A percentile compares a stretch with the other conserved stretches of the same genome.
Conservation (phyloP, 2,797 vertebrate species). For the Nyctalus aviator region DNA sequence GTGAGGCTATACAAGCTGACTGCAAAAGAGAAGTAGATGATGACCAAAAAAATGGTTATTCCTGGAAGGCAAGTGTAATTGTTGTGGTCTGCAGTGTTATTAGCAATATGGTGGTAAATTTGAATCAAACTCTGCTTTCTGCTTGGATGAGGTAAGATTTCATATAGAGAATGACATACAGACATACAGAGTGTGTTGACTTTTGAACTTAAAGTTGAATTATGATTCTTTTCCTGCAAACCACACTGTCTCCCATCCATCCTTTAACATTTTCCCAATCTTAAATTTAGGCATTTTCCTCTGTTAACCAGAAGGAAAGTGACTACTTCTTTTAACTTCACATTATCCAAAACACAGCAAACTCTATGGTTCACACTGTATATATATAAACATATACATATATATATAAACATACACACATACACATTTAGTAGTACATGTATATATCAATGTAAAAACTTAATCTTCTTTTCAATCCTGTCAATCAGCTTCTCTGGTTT, state of each 20-base stretch:
- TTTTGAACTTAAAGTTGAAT: background rate
- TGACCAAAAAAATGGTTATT: too few species aligned
- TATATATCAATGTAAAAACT: background rate
- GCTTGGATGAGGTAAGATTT: too few species aligned
- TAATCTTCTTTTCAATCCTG: background rate
- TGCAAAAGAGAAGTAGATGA: too few species aligned
- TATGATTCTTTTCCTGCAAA: background rate
- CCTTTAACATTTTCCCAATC: conserved; percentile 1
- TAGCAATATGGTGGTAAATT: too few species aligned
- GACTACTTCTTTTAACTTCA: background rate
- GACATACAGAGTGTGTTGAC: background rate
- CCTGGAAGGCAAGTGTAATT: too few species aligned
- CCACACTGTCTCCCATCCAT: background rate
- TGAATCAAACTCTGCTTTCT: too few species aligned
- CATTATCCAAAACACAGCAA: background rate
- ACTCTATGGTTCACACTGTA: background rate
- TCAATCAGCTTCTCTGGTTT: conserved; percentile 34
- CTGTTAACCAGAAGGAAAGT: background rate
- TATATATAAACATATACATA: background rate
- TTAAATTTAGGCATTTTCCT: background rate
- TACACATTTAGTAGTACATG: background rate
- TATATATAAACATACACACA: background rate
- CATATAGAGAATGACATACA: too few species aligned
- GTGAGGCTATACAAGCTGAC: too few species aligned
- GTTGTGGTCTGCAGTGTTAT: too few species aligned